Evolutionary conservation across 2,113 vertebrate species (phyloP).

Genomic region (Archocentrus centrarchus): DNA sequence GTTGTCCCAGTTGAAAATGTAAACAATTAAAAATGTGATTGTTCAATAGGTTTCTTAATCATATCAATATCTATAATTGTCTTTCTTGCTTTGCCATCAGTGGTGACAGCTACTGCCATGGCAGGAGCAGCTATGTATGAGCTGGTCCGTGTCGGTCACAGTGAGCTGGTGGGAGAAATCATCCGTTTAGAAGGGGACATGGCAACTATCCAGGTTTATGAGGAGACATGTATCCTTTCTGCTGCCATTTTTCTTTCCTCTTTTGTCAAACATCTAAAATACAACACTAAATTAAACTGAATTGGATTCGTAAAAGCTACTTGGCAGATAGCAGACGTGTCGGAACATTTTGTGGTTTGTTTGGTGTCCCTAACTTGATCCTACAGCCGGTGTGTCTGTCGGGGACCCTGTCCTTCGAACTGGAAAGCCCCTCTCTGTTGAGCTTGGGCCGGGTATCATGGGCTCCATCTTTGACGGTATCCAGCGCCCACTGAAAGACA

Average conservation of each 20-base stretch:
- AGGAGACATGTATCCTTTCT: conserved; percentile 98
- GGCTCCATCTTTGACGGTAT: conserved; percentile 99
- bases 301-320: not conserved
- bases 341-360: not conserved
- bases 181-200: conserved; percentile 96
- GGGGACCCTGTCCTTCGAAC: conserved; percentile 98
- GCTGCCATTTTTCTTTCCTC: not conserved
- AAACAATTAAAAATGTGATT: not conserved
- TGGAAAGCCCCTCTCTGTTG: conserved; percentile 97
- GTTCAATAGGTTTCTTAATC: not conserved
- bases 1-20: not conserved
- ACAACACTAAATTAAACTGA: not conserved
- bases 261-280: not conserved
- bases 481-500: conserved; percentile 94
- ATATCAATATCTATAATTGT: not conserved
- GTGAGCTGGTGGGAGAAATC: conserved; percentile 96
- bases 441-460: conserved; percentile 97
- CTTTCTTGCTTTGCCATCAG: conserved; percentile 65
- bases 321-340: not conserved
- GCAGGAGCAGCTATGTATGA: conserved; percentile 99
- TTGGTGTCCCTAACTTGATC: conserved; percentile 81
- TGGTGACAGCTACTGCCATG: conserved; percentile 95
- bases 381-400: conserved; percentile 93
- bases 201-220: conserved; percentile 99
- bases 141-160: conserved; percentile 95